A percentile compares a stretch with the other conserved stretches of the same genome.
These are phyloP conservation scores for Struthidea cinerea DNA, from an alignment of 2,113 vertebrate species.

Conservation along the genomic window DNA sequence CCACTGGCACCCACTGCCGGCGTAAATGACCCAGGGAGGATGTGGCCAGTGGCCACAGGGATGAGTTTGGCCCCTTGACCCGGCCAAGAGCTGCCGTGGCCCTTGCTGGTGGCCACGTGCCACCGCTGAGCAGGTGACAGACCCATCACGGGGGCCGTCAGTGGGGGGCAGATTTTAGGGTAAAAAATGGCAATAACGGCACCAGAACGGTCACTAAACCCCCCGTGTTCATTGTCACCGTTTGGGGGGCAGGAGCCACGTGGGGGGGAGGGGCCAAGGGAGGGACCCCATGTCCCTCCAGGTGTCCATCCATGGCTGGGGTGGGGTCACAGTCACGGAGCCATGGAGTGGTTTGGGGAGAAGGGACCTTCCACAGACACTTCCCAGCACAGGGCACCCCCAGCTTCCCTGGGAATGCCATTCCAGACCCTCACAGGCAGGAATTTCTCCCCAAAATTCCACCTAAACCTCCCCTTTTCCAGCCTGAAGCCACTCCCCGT, in stretches of 20 bases:
- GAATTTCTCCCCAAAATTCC: neutral
- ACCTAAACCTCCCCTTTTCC: neutral
- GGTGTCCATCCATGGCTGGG: neutral
- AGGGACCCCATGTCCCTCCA: neutral
- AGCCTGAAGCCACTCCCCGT: neutral
- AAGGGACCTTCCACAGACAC: neutral
- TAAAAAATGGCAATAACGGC: neutral
- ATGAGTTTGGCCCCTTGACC: neutral
- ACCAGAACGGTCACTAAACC: neutral
- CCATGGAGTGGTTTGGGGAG: neutral
- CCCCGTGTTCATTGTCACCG: accelerated
- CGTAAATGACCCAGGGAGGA: too few species aligned
- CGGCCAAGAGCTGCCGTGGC: neutral
- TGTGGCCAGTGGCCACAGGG: neutral
- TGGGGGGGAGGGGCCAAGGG: neutral
- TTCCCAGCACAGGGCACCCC: neutral
- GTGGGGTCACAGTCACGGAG: neutral
- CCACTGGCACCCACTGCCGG: accelerated
- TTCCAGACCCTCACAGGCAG: neutral
- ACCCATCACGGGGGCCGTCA: accelerated
- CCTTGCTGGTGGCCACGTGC: neutral
- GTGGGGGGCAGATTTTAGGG: neutral
- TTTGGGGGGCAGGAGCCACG: accelerated
- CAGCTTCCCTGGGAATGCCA: neutral
- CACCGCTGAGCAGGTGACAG: neutral